Conservation (phyloP, 2,113 vertebrate species). For the Pachypanchax playfairii region DNA sequence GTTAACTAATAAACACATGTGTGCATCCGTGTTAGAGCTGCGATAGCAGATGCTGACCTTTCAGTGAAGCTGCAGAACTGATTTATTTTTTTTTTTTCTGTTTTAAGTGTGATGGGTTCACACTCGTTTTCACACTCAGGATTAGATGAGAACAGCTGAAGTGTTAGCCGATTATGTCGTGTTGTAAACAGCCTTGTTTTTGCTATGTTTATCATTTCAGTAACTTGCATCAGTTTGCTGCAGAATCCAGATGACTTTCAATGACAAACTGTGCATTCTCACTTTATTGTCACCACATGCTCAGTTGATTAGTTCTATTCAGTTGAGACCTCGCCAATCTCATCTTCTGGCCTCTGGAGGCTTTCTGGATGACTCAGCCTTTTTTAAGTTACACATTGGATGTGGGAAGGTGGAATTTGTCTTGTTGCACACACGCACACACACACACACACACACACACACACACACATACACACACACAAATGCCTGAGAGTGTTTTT, state of each 20-base stretch:
- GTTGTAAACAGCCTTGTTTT: constrained; percentile 31
- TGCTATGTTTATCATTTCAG: constrained; percentile 26
- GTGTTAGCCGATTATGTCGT: constrained; percentile 23
- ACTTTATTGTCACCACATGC: not conserved
- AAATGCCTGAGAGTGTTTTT: not conserved
- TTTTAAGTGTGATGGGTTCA: not conserved
- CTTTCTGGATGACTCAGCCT: constrained; percentile 56
- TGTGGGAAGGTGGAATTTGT: constrained; percentile 8
- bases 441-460: not conserved
- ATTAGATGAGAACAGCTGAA: not conserved
- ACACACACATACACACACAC: not conserved
- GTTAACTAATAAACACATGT: not conserved
- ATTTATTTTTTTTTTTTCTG: not conserved
- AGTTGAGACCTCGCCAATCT: constrained; percentile 28
- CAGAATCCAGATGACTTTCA: constrained; percentile 12
- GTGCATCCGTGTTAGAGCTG: not conserved
- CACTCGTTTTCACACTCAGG: too few relatives aligned
- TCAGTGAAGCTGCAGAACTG: not conserved
- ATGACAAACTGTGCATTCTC: constrained; percentile 21
- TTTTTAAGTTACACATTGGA: not conserved
- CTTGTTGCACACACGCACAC: too few relatives aligned
- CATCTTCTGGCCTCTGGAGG: constrained; percentile 20
- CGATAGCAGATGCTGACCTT: not conserved
- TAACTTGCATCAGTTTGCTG: constrained; percentile 7
- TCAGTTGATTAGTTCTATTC: constrained; percentile 22